Evolutionary conservation across 2,113 vertebrate genomes (phyloP), one percentile per base, ranked within the genome.

Genomic region (Pan paniscus): DNA sequence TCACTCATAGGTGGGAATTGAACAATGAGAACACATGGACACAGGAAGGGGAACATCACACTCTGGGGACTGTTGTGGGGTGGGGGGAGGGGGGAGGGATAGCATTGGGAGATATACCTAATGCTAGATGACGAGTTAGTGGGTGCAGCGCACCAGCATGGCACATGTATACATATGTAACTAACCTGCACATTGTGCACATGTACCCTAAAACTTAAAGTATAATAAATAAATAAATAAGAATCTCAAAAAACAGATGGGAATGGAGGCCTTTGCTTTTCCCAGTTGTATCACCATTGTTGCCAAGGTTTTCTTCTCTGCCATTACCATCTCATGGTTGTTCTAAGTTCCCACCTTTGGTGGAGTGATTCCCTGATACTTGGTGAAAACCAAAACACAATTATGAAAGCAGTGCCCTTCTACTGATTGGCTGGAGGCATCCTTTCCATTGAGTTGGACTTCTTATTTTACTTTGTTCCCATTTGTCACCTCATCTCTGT

Each of bases 301-400:
- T 81, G 72, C 46, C 46, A 73, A 46, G 11, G 79, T 88, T 93
- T 96, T 94, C 67, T 86, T 86, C 52, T 96, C 93, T 86, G 83
- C 48, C 23, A 52, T 90, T 72, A 85, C 14, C n/a, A 75, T 59
- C 93, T 93, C 68, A 75, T 43, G 89, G 17, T 84, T 88, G 8
- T 89, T 89, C 9, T 70, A 67, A 59, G 40, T 40, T 52, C 79
- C 76, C 57, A 80, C 23, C 50, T 92, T 92, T 91, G 86, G 82
- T 94, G 78, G 94, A 86, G 67, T 90, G 82, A 93, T 86, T 93
- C 76, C 35, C 32, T 52, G 83, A 86, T 67, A 78, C 75, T 94
- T 94, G 38, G 30, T 85, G 12, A 78, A 96, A 96, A 94, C 48
- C 59, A 68, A 68, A 64, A 35, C n/a, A 27, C 22, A 59, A 25